Evolutionary conservation across 1,140 invertebrate genomes (phyloP), one percentile per base, ranked within the genome.

Genomic region (Leptinotarsa undecemlineata): DNA sequence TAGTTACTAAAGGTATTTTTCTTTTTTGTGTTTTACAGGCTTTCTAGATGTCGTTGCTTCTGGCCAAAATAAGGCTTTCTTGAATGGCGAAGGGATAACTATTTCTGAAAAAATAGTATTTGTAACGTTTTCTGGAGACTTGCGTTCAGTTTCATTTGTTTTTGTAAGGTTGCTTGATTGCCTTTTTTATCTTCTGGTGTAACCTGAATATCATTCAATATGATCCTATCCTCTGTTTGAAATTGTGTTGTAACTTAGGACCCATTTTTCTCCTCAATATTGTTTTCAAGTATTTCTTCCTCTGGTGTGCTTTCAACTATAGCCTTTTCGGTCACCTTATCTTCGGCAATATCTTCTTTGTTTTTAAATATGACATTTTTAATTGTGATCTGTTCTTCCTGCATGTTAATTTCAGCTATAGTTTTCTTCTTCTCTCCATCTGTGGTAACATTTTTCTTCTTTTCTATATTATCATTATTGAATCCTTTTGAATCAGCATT

Each of bases 41-140:
- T 2, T 21, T 21, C 2, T 21, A 21, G 1, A 21, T 21, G 21
- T 21, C 21, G 21, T 21, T 21, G 1, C 17, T 26, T 47, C 33
- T 15, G n/a, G 67, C 67, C 67, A 48, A 0, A 68, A 68, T 68
- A 48, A 68, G 26, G 33, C n/a, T 15, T 68, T 33, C 33, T 68
- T 68, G 26, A 48, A 68, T 47, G 67, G 67, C n/a, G 67, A 26
- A 47, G 3, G 67, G 3, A 23, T 23, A 23, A 68, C 47, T 20
- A 26, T 48, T 19, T 17, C 33, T 47, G 3, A 0, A 23, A 19
- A 47, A 19, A 68, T n/a, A 20, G 26, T 26, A 14, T 23, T 47
- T 68, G 20, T 48, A 23, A 17, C 48, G 48, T 51, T 51, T 51
- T 51, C 48, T 11, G 17, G 48, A 51, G 48, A 51, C 48, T 51